phyloP scores from a whole-genome alignment of 35 echinoderm and acorn worm genomes.

The Ophiothrix spiculata region DNA sequence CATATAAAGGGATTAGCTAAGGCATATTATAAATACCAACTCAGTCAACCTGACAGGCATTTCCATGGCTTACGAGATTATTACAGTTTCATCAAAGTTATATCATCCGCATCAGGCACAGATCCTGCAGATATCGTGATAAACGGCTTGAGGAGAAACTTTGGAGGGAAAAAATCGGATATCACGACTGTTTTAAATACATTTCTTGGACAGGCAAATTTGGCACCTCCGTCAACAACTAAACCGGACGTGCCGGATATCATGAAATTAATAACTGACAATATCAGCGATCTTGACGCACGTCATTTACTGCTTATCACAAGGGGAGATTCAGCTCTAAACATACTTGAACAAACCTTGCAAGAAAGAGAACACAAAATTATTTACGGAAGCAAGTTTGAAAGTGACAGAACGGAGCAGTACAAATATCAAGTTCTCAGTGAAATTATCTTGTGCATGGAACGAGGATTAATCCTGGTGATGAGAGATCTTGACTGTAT shows the following conservation, averaged over 20 bases:
- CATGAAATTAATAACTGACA: constrained; percentile 31
- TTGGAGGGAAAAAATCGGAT: constrained; percentile 13
- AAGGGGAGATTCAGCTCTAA: constrained; percentile 27
- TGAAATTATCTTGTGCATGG: constrained; percentile 44
- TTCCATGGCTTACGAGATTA: constrained; percentile 38
- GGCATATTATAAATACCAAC: constrained; percentile 6
- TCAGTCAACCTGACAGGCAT: background rate
- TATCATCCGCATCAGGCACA: background rate
- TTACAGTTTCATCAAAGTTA: constrained; percentile 21
- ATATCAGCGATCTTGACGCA: constrained; percentile 6
- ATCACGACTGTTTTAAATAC: constrained; percentile 19
- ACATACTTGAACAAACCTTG: constrained; percentile 17
- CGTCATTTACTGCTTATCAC: constrained; percentile 38
- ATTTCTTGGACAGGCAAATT: background rate
- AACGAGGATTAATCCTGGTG: constrained; percentile 21
- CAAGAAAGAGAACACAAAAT: background rate
- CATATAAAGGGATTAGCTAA: constrained; percentile 8
- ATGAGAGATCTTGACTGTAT: constrained; percentile 26
- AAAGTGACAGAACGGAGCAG: constrained; percentile 26
- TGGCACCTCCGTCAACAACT: background rate
- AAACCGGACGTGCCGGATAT: background rate
- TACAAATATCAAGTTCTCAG: constrained; percentile 26
- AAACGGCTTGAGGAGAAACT: constrained; percentile 18
- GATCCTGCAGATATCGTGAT: background rate
- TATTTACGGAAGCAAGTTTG: constrained; percentile 31